phyloP scores from a whole-genome alignment of 1,140 invertebrate species.

The Drosophila ananassae region DNA sequence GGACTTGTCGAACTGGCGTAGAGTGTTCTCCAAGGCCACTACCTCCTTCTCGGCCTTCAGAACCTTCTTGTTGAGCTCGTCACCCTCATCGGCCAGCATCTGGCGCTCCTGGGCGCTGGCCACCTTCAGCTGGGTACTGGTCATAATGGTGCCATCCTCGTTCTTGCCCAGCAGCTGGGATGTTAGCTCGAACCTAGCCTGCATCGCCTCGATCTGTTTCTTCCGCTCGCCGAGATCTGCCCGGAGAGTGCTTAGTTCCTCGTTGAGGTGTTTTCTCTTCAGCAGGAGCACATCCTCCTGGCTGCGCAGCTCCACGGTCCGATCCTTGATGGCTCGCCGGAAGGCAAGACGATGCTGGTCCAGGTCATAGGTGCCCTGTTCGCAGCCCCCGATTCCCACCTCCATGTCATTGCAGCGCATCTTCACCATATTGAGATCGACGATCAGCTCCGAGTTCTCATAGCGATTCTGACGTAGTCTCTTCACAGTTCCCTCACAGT shows the following conservation, averaged over 20 bases:
- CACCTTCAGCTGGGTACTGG: constrained; percentile 87
- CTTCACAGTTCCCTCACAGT: constrained; percentile 86
- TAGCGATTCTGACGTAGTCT: constrained; percentile 84
- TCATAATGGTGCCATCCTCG: constrained; percentile 85
- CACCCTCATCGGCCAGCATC: constrained; percentile 87
- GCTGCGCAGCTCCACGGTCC: constrained; percentile 86
- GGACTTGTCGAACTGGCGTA: constrained; percentile 87
- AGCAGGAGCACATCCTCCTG: constrained; percentile 85
- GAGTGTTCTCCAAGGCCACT: constrained; percentile 89
- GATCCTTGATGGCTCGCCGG: constrained; percentile 86
- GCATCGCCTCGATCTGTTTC: constrained; percentile 85
- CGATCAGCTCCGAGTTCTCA: constrained; percentile 86
- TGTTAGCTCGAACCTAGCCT: constrained; percentile 83
- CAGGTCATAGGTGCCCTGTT: constrained; percentile 86
- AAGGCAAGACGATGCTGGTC: constrained; percentile 86
- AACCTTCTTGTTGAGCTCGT: constrained; percentile 87
- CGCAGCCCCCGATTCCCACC: constrained; percentile 85
- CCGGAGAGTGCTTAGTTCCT: constrained; percentile 86
- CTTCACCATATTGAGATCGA: constrained; percentile 87
- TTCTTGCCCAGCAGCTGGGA: constrained; percentile 84
- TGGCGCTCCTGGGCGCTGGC: constrained; percentile 87
- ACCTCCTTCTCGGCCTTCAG: constrained; percentile 88
- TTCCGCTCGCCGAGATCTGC: constrained; percentile 85
- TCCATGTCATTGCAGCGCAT: constrained; percentile 86
- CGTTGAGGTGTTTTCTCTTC: constrained; percentile 85